Base-by-base conservation (phyloP, 2,888 invertebrate genomes). In the Cinara cedri region DNA sequence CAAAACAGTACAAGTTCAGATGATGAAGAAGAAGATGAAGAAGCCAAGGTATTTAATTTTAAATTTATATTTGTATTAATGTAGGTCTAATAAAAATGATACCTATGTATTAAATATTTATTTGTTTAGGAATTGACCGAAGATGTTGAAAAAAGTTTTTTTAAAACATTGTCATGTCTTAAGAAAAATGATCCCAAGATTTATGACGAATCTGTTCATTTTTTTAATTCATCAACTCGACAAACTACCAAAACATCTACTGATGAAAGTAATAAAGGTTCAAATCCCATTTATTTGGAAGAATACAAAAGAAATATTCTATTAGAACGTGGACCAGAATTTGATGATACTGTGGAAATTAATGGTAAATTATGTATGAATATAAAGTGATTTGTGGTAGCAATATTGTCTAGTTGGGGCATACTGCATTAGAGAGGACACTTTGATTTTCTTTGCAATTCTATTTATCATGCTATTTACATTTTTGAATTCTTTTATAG, bases 111-210 rank as follows among this genome's bases (percentile, higher is more conserved):
- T 21, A 16, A 66, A 24, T 16, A 11, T 63, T 19, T 24, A 13
- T 42, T 21, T 51, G 11, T 83, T 26, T 82, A 89, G 88, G 88
- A 89, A 86, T 83, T 91, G 85, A 86, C 90, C 0, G 89, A 91
- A 83, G 89, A 91, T 82, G 87, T 91, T 66, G 97, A 98, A 84
- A 91, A 92, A 83, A 92, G 93, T 82, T 98, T 98, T 86, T 90
- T 95, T 62, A 93, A 93, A 86, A 93, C 97, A 0, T 87, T 97
- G 1, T 89, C 96, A 0, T 91, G 91, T 72, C 86, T 98, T 65
- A 97, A 97, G 85, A 93, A 90, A 65, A 94, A 93, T 85, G 94
- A 97, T 87, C 95, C 97, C 0, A 89, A 89, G 83, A 96, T 97
- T 82, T 98, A 98, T 86, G 91, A 97, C 84, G 89, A 91, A 57